phyloP scores from a whole-genome alignment of 2,888 invertebrate species.

The Spialia ferax region DNA sequence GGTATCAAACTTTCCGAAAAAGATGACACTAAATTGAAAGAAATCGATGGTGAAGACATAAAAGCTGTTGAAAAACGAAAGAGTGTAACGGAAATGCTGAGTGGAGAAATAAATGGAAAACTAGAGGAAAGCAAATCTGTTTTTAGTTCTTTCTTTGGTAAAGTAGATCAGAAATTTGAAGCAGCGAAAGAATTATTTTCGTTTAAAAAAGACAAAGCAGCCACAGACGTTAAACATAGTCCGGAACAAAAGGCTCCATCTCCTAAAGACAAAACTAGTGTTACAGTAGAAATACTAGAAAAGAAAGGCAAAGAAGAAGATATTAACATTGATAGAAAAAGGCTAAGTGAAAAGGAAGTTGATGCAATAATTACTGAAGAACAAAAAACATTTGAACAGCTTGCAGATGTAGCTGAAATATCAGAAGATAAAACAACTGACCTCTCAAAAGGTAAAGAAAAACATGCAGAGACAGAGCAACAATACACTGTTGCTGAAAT shows the following conservation, averaged over 20 bases:
- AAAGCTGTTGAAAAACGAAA: slow-evolving; percentile 36
- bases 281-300: background rate
- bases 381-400: background rate
- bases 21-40: slow-evolving; percentile 27
- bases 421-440: background rate
- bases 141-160: slow-evolving; percentile 57
- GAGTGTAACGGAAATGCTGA: slow-evolving; percentile 42
- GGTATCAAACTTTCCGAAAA: slow-evolving; percentile 50
- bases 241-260: slow-evolving; percentile 18
- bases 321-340: background rate
- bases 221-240: slow-evolving; percentile 21
- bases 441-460: slow-evolving; percentile 1
- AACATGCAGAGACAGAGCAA: background rate
- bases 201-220: slow-evolving; percentile 50
- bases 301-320: background rate
- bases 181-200: slow-evolving; percentile 59
- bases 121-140: slow-evolving; percentile 54
- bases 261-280: slow-evolving; percentile 6
- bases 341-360: background rate
- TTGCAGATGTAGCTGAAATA: background rate
- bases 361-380: too few relatives aligned
- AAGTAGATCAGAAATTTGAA: slow-evolving; percentile 59
- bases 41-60: slow-evolving; percentile 54
- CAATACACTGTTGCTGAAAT: slow-evolving; percentile 39
- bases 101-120: slow-evolving; percentile 46